Percentiles rank a stretch among this genome's conserved stretches.
Evolutionary conservation across 2,888 invertebrate species (phyloP).

Genomic region (Eurois occulta): DNA sequence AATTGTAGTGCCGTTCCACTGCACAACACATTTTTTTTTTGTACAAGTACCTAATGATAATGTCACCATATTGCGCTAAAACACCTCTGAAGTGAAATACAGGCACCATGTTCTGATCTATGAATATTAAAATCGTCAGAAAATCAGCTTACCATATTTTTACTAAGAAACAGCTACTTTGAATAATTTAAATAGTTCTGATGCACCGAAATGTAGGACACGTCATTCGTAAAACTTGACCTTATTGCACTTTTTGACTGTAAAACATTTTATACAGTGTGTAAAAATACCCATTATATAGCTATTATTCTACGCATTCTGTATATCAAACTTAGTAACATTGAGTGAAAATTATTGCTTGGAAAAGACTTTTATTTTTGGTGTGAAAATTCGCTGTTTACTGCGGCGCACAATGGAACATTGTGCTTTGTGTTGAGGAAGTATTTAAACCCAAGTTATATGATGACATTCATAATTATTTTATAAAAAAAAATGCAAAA

Average conservation of each 20-base stretch:
- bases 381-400: not conserved
- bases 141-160: not conserved
- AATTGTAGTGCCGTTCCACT: too few species aligned
- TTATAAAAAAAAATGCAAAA: not conserved
- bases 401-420: not conserved
- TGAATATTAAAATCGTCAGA: not conserved
- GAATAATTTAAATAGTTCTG: not conserved
- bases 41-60: not conserved
- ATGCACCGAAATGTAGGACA: not conserved
- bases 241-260: slow-evolving; percentile 1
- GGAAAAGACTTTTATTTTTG: not conserved
- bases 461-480: not conserved
- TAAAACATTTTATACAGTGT: not conserved
- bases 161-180: not conserved
- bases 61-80: not conserved
- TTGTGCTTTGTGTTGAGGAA: not conserved
- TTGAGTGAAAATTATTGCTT: not conserved
- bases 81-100: not conserved
- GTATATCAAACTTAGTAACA: not conserved
- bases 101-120: not conserved
- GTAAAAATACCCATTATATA: not conserved
- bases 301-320: not conserved
- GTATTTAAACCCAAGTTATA: not conserved
- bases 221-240: too few species aligned
- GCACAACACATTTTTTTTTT: too few species aligned